These are phyloP conservation scores for Melanocharis versteri DNA, from an alignment of 2,113 vertebrate species.

Conservation along the genomic window DNA sequence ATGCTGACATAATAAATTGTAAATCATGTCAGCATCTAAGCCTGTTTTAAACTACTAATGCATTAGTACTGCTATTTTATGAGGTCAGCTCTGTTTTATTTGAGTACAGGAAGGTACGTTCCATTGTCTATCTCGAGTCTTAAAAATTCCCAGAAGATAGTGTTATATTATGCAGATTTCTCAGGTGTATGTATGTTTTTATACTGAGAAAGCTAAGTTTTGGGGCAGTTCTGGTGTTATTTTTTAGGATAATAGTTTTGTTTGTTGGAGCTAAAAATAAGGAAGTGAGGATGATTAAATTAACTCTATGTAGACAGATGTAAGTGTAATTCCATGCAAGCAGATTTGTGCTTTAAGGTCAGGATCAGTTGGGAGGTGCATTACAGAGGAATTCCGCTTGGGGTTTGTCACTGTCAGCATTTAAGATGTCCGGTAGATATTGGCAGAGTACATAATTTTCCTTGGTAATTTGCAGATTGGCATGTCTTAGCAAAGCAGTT, in stretches of 20 bases:
- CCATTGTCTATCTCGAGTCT: background rate
- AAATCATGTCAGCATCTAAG: slow-evolving; percentile 45
- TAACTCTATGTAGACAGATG: background rate
- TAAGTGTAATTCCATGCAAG: background rate
- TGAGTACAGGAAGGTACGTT: background rate
- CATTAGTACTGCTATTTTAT: background rate
- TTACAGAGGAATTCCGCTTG: background rate
- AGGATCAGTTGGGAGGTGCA: background rate
- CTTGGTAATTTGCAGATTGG: background rate
- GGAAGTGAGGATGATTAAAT: background rate
- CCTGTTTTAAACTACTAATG: background rate
- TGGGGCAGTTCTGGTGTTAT: background rate
- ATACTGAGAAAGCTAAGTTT: background rate
- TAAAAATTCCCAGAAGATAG: background rate
- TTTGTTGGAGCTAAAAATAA: background rate
- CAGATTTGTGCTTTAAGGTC: background rate
- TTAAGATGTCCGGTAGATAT: background rate
- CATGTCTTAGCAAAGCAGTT: background rate
- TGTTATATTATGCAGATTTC: background rate
- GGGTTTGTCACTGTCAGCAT: background rate
- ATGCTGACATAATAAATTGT: slow-evolving; percentile 15
- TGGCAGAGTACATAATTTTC: background rate
- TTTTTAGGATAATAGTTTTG: background rate
- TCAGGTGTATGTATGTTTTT: background rate
- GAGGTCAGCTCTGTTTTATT: slow-evolving; percentile 6